A percentile compares a stretch with the other conserved stretches of the same genome.
phyloP scores from a whole-genome alignment of 2,888 invertebrate species.

The Xylocampa areola region DNA sequence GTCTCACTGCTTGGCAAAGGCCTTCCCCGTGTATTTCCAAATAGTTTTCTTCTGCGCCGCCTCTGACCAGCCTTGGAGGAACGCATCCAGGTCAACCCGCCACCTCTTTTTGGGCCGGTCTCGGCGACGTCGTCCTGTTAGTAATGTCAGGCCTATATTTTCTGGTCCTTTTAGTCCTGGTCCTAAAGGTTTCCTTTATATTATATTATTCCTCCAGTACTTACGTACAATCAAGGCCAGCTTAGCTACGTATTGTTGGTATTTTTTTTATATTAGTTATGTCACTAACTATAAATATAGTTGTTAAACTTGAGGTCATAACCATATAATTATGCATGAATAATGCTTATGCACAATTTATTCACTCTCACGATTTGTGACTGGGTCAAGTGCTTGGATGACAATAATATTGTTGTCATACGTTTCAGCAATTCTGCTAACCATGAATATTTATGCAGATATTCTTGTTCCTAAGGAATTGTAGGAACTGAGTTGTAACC shows the following conservation, averaged over 20 bases:
- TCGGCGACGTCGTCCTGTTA: no score
- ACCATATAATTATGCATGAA: conserved; percentile 1
- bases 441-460: neutral
- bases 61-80: no score
- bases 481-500: neutral
- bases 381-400: conserved; percentile 6
- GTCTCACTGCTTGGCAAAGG: no score
- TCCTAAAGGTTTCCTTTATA: neutral
- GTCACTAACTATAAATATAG: conserved; percentile 6
- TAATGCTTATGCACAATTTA: conserved; percentile 11
- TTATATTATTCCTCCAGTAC: no score
- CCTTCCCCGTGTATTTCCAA: no score
- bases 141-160: no score
- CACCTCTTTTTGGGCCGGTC: no score
- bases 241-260: neutral
- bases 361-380: conserved; percentile 2
- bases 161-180: no score
- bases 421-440: neutral
- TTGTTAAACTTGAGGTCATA: conserved; percentile 9
- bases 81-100: no score
- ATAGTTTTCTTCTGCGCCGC: no score
- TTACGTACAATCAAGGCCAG: neutral
- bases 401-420: neutral
- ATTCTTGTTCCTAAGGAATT: neutral
- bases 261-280: neutral